Evolutionary conservation across 2,888 invertebrate genomes (phyloP), one percentile per base, ranked within the genome.

Genomic region (Coenonympha arcania): DNA sequence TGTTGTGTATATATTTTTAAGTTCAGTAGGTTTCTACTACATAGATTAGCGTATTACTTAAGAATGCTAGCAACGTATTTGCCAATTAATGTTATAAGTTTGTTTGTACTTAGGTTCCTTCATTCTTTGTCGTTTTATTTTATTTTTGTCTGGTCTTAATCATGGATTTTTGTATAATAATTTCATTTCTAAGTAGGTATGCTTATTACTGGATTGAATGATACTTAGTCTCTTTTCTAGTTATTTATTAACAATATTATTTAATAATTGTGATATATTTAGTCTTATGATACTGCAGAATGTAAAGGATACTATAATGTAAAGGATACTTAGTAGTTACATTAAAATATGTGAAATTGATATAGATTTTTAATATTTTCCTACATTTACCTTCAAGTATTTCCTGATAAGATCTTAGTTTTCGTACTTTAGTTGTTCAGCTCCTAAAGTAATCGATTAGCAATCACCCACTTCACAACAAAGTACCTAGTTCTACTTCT

Each of bases 231-330:
- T 39, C 11, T 44, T 43, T 46, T 48, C 53, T 55, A 41, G 45
- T 54, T 56, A 61, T 63, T 64, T 62, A 60, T 59, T 60, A 58
- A 44, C 49, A 55, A 50, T 63, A 56, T 61, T 53, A 60, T 63
- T 53, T 59, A 59, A 62, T 62, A 60, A 64, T 60, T 67, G 66
- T 67, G 66, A 67, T 67, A 77, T 75, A 62, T 69, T 71, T 74
- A 67, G 71, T 63, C 68, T 68, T 62, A 59, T 52, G 57, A 57
- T 36, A 43, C n/a, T n/a, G n/a, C n/a, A 42, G 46, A 46, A 42
- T 50, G 33, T 43, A 39, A 45, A 44, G 20, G 45, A 42, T 22
- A 52, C 31, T 18, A n/a, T n/a, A 46, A 42, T 50, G 33, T 43
- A 39, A 45, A 44, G 20, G 45, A 42, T 22, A 52, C 31, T 18